A percentile compares a stretch with the other conserved stretches of the same genome.
Conservation (phyloP, 2,888 invertebrate genomes). For the Drosophila borealis region DNA sequence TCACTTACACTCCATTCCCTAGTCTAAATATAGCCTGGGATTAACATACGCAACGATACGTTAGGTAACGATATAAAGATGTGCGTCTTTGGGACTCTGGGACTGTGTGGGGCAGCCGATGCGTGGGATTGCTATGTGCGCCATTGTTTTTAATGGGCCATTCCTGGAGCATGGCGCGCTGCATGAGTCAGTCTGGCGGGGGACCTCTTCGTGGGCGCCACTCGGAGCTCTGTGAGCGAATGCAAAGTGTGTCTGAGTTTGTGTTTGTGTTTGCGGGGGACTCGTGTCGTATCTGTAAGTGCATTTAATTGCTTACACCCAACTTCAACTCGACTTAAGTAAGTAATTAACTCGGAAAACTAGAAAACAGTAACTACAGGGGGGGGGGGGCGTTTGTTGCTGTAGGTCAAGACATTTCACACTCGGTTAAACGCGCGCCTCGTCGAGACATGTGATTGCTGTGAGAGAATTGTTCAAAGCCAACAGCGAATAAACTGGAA, state of each 20-base stretch:
- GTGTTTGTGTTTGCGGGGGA: constrained; percentile 1
- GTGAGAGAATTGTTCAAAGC: constrained; percentile 32
- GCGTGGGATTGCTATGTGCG: constrained; percentile 72
- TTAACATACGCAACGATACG: constrained; percentile 11
- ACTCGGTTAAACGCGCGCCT: constrained; percentile 41
- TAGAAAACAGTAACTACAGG: constrained; percentile 2
- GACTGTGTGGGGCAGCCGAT: constrained; percentile 32
- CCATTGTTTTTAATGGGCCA: constrained; percentile 51
- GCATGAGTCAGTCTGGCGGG: constrained; percentile 59
- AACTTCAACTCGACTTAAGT: constrained; percentile 42
- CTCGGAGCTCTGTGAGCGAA: constrained; percentile 9
- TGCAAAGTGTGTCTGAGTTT: constrained; percentile 28
- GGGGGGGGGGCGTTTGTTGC: constrained; percentile 36
- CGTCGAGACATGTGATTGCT: constrained; percentile 29
- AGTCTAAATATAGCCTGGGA: constrained; percentile 59
- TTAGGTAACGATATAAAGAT: constrained; percentile 14
- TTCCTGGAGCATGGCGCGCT: constrained; percentile 40
- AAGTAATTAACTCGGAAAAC: constrained; percentile 50
- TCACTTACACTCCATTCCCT: constrained; percentile 5
- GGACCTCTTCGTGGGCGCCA: not conserved
- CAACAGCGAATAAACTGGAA: constrained; percentile 4
- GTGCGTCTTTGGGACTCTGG: not conserved
- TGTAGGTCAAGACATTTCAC: constrained; percentile 75
- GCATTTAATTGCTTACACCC: constrained; percentile 57
- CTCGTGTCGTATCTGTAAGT: constrained; percentile 25